Percentiles rank a stretch among this genome's conserved stretches.
Conservation (phyloP, 2,888 invertebrate species). For the Campaea margaritaria region DNA sequence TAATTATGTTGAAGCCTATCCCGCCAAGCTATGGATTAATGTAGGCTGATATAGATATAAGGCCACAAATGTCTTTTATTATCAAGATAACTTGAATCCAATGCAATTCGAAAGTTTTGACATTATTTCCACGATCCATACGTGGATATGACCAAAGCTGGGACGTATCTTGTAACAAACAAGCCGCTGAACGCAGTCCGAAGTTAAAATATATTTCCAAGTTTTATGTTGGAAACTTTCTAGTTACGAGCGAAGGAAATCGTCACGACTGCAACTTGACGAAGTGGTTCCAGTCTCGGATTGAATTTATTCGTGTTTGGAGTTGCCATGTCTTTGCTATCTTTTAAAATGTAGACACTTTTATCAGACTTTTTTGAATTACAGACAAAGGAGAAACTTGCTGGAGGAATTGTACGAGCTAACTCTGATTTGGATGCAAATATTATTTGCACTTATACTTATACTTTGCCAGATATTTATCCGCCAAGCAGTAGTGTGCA, state of each 20-base stretch:
- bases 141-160: constrained; percentile 1
- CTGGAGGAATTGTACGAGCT: not conserved
- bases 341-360: constrained; percentile 1
- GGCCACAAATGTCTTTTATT: too few species aligned
- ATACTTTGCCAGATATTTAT: too few species aligned
- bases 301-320: constrained; percentile 23
- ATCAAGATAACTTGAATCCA: not conserved
- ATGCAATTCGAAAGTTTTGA: not conserved
- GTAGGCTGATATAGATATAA: too few species aligned
- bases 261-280: constrained; percentile 13
- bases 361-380: not conserved
- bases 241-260: constrained; percentile 9
- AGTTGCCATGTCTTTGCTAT: constrained; percentile 3
- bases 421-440: too few species aligned
- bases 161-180: constrained; percentile 13
- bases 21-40: too few species aligned
- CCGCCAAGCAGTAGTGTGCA: too few species aligned
- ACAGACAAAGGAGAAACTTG: not conserved
- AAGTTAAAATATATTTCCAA: constrained; percentile 10
- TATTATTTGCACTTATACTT: too few species aligned
- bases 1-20: too few species aligned
- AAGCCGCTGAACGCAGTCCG: constrained; percentile 1
- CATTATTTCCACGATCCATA: not conserved
- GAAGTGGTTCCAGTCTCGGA: constrained; percentile 5
- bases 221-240: constrained; percentile 18